Evolutionary conservation across 1,140 invertebrate genomes (phyloP).

Genomic region (Pomacea maculata): DNA sequence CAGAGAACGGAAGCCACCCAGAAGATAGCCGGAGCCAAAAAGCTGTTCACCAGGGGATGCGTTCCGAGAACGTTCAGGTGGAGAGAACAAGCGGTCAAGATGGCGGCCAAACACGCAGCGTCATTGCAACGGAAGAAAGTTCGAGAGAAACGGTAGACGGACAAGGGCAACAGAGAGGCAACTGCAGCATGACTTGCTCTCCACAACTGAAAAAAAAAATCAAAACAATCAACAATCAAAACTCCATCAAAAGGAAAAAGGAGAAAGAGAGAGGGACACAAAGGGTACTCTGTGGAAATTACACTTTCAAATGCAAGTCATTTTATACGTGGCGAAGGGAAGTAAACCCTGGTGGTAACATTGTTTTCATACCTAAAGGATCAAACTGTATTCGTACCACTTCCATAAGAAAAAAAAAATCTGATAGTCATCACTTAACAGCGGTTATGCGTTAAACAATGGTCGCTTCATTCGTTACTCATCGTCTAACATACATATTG

Average conservation of each 20-base stretch:
- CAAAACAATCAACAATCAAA: no score
- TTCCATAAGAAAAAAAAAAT: no score
- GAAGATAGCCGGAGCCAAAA: constrained; percentile 51
- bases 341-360: no score
- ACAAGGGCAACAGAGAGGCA: constrained; percentile 46
- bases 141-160: constrained; percentile 43
- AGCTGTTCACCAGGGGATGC: constrained; percentile 56
- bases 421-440: no score
- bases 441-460: no score
- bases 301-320: no score
- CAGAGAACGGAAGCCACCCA: constrained; percentile 5
- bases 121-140: constrained; percentile 37
- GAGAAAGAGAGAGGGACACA: background rate
- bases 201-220: constrained; percentile 41
- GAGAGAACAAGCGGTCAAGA: constrained; percentile 43
- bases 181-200: constrained; percentile 46
- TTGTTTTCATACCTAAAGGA: no score
- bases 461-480: no score
- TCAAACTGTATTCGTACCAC: no score
- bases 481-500: no score
- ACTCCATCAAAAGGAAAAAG: background rate
- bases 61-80: constrained; percentile 54
- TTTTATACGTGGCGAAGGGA: no score
- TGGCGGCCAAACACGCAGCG: constrained; percentile 40
- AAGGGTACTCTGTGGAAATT: background rate